Percentiles rank a stretch among this genome's conserved stretches.
Evolutionary conservation across 2,797 vertebrate genomes (phyloP).

Genomic region (Pitangus sulphuratus): DNA sequence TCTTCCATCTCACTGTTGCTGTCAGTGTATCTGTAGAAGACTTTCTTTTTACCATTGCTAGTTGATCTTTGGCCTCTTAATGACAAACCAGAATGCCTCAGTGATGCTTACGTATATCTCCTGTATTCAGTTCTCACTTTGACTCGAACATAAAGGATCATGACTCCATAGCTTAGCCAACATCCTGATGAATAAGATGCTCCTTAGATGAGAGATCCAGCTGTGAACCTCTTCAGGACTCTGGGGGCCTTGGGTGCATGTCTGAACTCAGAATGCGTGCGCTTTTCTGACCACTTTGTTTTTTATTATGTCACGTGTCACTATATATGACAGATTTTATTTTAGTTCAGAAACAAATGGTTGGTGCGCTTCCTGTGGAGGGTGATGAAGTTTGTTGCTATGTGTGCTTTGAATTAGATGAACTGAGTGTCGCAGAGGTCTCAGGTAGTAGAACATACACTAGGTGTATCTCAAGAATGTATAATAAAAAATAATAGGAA

Average conservation of each 20-base stretch:
- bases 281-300: neutral
- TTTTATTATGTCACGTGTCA: too few relatives aligned
- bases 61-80: neutral
- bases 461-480: neutral
- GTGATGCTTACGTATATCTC: neutral
- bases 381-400: neutral
- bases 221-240: neutral
- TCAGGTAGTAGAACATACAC: neutral
- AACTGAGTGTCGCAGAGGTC: neutral
- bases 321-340: neutral
- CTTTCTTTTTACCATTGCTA: neutral
- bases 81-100: neutral
- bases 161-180: neutral
- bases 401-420: neutral
- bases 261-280: neutral
- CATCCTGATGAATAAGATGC: neutral
- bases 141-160: neutral
- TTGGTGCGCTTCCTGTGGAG: neutral
- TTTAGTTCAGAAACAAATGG: neutral
- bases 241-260: neutral
- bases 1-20: neutral
- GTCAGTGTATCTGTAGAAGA: neutral
- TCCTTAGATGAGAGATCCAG: neutral
- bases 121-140: neutral
- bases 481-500: neutral